Conservation (phyloP, 2,797 vertebrate species). For the Notolepis coatsorum region DNA sequence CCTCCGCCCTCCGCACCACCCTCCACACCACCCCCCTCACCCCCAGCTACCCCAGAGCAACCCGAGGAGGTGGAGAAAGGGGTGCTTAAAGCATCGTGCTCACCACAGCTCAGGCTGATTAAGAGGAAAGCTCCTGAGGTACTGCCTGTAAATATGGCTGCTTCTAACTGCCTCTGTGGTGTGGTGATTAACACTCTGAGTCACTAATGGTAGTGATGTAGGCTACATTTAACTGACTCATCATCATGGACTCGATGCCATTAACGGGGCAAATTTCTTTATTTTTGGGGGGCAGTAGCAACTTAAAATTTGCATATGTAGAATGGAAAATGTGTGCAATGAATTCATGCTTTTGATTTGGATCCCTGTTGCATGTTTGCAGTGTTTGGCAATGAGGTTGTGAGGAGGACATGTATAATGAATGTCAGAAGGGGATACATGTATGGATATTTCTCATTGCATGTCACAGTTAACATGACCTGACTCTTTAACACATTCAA, state of each 20-base stretch:
- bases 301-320: conserved; percentile 38
- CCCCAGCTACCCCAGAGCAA: conserved; percentile 55
- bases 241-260: conserved; percentile 42
- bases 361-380: conserved; percentile 19
- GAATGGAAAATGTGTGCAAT: conserved; percentile 27
- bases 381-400: neutral
- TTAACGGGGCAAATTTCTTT: conserved; percentile 21
- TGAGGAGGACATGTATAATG: neutral
- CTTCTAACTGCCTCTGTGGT: conserved; percentile 64
- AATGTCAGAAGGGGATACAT: too few relatives aligned
- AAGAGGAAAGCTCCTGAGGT: conserved; percentile 87
- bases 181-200: conserved; percentile 66
- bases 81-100: conserved; percentile 47
- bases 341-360: conserved; percentile 21
- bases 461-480: neutral
- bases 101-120: conserved; percentile 74
- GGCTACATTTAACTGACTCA: conserved; percentile 50
- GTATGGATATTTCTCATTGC: neutral
- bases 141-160: conserved; percentile 54
- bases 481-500: neutral
- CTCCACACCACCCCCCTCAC: conserved; percentile 47
- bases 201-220: conserved; percentile 66
- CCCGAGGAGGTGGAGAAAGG: conserved; percentile 62
- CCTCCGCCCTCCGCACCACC: too few relatives aligned
- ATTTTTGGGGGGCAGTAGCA: conserved; percentile 18